phyloP scores from a whole-genome alignment of 2,113 vertebrate species.

The Malurus cyaneus region DNA sequence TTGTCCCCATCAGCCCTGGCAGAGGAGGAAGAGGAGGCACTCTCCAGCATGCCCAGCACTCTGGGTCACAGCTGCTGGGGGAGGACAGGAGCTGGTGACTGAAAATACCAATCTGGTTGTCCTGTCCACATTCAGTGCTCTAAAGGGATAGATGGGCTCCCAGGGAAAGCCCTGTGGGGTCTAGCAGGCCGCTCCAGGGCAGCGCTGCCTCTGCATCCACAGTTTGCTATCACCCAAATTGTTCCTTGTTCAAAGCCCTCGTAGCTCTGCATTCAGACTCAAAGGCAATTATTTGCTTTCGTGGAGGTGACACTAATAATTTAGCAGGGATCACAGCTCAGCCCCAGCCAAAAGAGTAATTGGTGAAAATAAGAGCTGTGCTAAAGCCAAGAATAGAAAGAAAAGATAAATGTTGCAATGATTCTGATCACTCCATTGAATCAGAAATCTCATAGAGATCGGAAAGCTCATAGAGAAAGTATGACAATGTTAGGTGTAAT shows the following conservation, averaged over 20 bases:
- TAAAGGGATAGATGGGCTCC: background rate
- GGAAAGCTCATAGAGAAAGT: background rate
- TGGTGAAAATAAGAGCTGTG: background rate
- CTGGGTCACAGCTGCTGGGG: background rate
- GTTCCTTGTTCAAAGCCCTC: background rate
- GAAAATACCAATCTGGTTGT: background rate
- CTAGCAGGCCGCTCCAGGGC: background rate
- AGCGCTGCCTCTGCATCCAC: accelerated
- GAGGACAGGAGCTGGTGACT: background rate
- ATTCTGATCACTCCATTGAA: background rate
- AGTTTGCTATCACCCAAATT: accelerated
- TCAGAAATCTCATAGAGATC: background rate
- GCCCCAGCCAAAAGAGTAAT: background rate
- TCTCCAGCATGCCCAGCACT: background rate
- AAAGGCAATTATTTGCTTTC: background rate
- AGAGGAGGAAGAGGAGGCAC: background rate
- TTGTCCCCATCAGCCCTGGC: background rate
- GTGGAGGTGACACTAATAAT: background rate
- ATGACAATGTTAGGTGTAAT: background rate
- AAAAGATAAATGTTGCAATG: background rate
- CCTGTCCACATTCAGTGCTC: background rate
- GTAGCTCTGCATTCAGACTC: background rate
- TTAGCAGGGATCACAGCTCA: background rate
- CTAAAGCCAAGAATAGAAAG: conserved; percentile 7
- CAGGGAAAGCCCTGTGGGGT: background rate